Conservation (phyloP, 2,888 invertebrate genomes). For the Dione vanillae region DNA sequence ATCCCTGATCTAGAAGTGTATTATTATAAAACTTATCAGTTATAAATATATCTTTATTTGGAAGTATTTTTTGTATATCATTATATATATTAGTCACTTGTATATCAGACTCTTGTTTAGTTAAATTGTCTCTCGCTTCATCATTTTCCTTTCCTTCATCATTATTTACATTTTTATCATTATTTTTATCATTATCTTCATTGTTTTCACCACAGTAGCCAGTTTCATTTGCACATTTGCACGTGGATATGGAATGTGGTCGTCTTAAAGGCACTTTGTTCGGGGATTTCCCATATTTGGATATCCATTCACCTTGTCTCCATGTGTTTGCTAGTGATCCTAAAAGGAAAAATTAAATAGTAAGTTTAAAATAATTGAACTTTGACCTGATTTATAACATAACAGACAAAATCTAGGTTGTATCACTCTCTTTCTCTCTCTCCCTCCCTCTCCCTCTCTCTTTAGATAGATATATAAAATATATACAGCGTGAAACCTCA, state of each 20-base stretch:
- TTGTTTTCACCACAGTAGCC: slow-evolving; percentile 25
- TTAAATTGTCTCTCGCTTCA: slow-evolving; percentile 15
- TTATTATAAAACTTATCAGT: slow-evolving; percentile 57
- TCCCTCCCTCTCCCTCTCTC: too few species aligned
- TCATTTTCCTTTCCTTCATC: slow-evolving; percentile 1
- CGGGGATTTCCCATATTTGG: slow-evolving; percentile 68
- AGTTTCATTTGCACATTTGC: slow-evolving; percentile 54
- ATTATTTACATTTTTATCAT: slow-evolving; percentile 4
- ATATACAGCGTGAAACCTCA: too few species aligned
- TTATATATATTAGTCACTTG: slow-evolving; percentile 23
- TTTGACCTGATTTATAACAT: too few species aligned
- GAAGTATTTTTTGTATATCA: slow-evolving; percentile 30
- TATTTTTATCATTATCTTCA: not conserved
- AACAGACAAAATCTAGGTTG: too few species aligned
- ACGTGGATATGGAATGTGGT: slow-evolving; percentile 54
- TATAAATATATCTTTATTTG: slow-evolving; percentile 43
- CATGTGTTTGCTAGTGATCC: slow-evolving; percentile 92
- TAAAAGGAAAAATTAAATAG: slow-evolving; percentile 51
- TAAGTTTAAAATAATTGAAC: too few species aligned
- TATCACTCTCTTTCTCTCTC: too few species aligned
- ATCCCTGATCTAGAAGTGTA: slow-evolving; percentile 48
- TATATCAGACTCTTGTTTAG: slow-evolving; percentile 19
- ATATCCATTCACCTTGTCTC: slow-evolving; percentile 90
- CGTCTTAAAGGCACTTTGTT: slow-evolving; percentile 63
- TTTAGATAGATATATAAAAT: too few species aligned